Base-by-base conservation (phyloP, 2,797 vertebrate genomes). In the Gambelia wislizenii region DNA sequence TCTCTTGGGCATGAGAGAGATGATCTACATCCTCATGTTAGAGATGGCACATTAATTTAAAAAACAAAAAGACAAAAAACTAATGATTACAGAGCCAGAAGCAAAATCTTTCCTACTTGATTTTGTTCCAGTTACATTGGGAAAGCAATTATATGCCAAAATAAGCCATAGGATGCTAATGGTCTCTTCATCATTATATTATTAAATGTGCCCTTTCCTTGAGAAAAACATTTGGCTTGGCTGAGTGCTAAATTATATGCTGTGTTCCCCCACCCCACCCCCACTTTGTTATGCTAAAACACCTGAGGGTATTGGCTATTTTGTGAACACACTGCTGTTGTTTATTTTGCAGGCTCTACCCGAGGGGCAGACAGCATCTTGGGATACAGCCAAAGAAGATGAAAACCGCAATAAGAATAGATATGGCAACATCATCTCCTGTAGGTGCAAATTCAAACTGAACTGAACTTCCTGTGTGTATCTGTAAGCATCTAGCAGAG, bases 391-490 rank as follows among this genome's bases (percentile, higher is more conserved):
- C 95, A 99, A 99, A 96, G 99, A 99, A 93, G 99, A 99, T 0
- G 99, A 99, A 94, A 99, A 99, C 94, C 98, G 98, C 94, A 99
- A 98, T 95, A 99, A 99, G 97, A 99, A 99, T 95, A 98, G 99
- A 97, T 99, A 99, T 0, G 99, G 99, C 74, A 99, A 99, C 97
- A 99, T 99, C 97, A 99, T 99, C 94, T 99, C 99, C 97, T 99
- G 99, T 99, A 98, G 98, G 99, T 99, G 96, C 95, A 93, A 92
- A 96, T 94, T 95, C 94, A 54, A 89, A 91, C 90, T 80, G 1
- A 79, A 88, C 81, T 85, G 56, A 64, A 77, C 87, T 81, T 49
- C 42, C 93, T 92, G 33, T 12, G 0, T 79, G 54, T 1, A 49
- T 79, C 85, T 33, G 0, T 27, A 30, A 84, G 74, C 42, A 76